A percentile compares a stretch with the other conserved stretches of the same genome.
Conservation (phyloP, 2,888 invertebrate genomes). For the Theodoxus fluviatilis region DNA sequence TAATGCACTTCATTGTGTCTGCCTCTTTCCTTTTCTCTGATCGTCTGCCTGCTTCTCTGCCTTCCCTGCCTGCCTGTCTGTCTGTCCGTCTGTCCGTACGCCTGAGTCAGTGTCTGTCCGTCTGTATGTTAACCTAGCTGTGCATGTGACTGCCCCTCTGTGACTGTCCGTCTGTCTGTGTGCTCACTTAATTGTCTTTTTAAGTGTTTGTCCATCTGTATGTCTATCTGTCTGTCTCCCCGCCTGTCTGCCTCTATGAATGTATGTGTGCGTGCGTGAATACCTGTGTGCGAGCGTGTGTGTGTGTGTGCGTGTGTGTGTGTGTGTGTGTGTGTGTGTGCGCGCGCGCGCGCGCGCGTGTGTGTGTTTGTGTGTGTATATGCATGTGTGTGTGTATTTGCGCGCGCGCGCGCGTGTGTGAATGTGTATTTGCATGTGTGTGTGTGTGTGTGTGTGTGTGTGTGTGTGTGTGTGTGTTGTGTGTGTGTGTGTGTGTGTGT, state of each 20-base stretch:
- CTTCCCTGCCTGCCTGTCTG: too few species aligned
- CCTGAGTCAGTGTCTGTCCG: too few species aligned
- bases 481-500: background rate
- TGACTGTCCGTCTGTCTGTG: background rate
- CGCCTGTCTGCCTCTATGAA: background rate
- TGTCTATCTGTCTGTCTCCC: too few species aligned
- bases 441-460: background rate
- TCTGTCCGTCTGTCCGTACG: too few species aligned
- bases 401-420: background rate
- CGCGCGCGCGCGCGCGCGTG: background rate
- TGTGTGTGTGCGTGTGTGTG: background rate
- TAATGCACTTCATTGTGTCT: too few species aligned
- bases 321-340: background rate
- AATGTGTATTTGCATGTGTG: background rate
- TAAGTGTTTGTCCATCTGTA: background rate
- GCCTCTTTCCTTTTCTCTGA: too few species aligned
- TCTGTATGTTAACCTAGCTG: too few species aligned
- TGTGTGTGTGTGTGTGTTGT: too few species aligned
- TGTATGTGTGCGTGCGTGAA: background rate
- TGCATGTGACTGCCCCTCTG: too few species aligned
- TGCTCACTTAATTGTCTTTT: slow-evolving; percentile 22
- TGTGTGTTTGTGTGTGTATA: background rate
- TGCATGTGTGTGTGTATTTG: background rate
- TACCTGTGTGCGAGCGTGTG: background rate
- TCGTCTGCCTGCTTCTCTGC: too few species aligned